Conservation (phyloP, 2,113 vertebrate species). For the Ctenomys sociabilis region DNA sequence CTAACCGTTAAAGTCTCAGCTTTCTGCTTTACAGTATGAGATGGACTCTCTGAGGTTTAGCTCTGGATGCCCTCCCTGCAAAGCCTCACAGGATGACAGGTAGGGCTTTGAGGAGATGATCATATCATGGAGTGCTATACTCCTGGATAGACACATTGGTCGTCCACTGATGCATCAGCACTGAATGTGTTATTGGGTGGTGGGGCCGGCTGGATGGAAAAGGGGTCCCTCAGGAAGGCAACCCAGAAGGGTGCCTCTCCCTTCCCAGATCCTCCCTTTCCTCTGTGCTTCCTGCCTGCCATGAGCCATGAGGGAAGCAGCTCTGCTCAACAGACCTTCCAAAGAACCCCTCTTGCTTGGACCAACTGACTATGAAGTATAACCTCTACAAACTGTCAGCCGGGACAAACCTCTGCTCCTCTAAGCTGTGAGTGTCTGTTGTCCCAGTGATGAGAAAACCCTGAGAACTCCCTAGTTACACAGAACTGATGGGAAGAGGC, state of each 20-base stretch:
- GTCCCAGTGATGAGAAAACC: background rate
- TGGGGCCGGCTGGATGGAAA: background rate
- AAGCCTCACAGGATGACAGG: background rate
- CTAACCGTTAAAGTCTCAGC: background rate
- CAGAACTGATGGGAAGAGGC: background rate
- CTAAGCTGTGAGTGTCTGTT: background rate
- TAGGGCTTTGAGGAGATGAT: background rate
- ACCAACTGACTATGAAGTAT: background rate
- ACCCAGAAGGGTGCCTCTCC: background rate
- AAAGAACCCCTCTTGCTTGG: background rate
- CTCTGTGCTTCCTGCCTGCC: background rate
- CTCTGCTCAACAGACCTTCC: background rate
- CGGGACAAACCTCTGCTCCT: background rate
- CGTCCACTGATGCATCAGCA: too few species aligned
- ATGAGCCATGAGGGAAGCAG: background rate
- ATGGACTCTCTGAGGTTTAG: background rate
- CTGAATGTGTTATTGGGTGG: background rate
- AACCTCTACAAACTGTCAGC: background rate
- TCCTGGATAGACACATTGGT: background rate
- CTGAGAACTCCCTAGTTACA: background rate
- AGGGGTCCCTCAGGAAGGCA: background rate
- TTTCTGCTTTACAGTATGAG: background rate
- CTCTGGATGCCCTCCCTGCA: background rate
- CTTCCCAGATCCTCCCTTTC: background rate
- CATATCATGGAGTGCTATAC: background rate